Evolutionary conservation across 2,113 vertebrate species (phyloP).

Genomic region (Prionailurus viverrinus): DNA sequence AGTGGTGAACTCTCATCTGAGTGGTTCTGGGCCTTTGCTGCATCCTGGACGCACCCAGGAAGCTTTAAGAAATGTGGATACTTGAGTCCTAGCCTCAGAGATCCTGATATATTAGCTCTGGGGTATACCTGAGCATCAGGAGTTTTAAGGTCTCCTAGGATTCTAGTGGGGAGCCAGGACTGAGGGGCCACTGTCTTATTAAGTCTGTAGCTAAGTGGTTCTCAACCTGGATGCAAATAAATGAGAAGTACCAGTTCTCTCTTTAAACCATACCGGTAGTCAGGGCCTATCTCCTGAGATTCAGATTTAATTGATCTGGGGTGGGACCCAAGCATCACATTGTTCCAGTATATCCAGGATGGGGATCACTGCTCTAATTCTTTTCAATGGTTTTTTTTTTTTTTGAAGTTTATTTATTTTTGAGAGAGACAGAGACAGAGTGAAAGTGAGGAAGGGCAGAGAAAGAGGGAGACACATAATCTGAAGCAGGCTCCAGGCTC

Average conservation of each 20-base stretch:
- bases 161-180: background rate
- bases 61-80: background rate
- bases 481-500: too few species aligned
- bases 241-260: background rate
- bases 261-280: background rate
- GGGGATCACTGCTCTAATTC: background rate
- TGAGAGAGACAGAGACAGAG: too few species aligned
- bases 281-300: background rate
- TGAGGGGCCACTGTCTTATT: background rate
- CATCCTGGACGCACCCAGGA: background rate
- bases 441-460: too few species aligned
- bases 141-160: background rate
- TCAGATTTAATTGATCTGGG: background rate
- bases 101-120: background rate
- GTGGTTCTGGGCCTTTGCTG: background rate
- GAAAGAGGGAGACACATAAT: too few species aligned
- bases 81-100: background rate
- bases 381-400: background rate
- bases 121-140: background rate
- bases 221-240: constrained; percentile 10
- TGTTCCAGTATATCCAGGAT: background rate
- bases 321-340: fast-evolving
- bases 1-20: background rate
- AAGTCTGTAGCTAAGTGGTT: background rate
- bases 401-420: too few species aligned